These are phyloP conservation scores for Thomomys bottae DNA, from an alignment of 2,113 vertebrate species.

Conservation along the genomic window DNA sequence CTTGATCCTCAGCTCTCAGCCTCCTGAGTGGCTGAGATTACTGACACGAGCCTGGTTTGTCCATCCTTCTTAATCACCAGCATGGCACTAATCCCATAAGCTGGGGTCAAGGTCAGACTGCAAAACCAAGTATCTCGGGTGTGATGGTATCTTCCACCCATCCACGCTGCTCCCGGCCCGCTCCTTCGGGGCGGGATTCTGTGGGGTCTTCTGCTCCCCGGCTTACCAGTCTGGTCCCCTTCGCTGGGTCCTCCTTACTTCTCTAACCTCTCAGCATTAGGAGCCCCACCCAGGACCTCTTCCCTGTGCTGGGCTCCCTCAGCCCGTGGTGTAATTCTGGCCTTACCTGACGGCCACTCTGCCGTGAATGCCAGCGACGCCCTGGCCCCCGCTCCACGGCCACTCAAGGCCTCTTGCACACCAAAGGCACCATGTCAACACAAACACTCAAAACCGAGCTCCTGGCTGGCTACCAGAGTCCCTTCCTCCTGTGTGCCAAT, in stretches of 20 bases:
- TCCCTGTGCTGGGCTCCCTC: neutral
- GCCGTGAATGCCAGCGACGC: no score
- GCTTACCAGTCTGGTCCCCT: neutral
- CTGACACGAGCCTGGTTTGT: no score
- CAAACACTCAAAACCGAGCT: rapidly evolving
- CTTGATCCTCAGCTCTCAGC: no score
- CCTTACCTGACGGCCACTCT: no score
- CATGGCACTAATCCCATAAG: no score
- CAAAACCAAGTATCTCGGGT: rapidly evolving
- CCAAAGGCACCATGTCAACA: rapidly evolving
- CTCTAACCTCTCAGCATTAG: rapidly evolving
- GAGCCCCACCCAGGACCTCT: neutral
- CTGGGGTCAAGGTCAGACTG: neutral
- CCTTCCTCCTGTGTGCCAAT: neutral
- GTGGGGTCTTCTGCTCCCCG: rapidly evolving
- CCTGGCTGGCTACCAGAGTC: neutral
- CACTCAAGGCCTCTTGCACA: rapidly evolving
- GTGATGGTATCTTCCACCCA: rapidly evolving
- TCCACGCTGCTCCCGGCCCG: neutral
- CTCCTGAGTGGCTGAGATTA: no score
- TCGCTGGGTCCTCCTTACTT: rapidly evolving
- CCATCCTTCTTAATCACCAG: no score
- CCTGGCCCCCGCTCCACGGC: no score
- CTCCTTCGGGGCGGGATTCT: neutral
- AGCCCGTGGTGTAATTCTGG: rapidly evolving